Percentiles rank a stretch among this genome's conserved stretches.
Conservation (phyloP, 92 coral and sea anemone species). For the Metridium senile region DNA sequence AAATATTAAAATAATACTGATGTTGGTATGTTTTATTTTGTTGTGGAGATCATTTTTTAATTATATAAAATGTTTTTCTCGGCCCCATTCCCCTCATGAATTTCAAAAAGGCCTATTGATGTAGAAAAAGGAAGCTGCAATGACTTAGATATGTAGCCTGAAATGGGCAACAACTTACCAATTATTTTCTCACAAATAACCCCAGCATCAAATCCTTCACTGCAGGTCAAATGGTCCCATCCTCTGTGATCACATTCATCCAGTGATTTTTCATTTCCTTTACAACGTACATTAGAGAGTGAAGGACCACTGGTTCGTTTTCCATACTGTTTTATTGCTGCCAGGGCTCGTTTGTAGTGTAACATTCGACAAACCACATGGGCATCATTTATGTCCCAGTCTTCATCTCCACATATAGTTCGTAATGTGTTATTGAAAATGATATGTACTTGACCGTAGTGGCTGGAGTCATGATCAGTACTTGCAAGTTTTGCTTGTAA, state of each 20-base stretch:
- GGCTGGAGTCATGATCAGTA: neutral
- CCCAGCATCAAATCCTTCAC: slow-evolving; percentile 4
- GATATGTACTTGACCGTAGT: slow-evolving; percentile 15
- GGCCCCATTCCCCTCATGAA: no score
- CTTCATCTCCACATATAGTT: slow-evolving; percentile 9
- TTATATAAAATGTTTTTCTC: no score
- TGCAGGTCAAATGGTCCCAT: neutral
- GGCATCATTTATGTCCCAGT: slow-evolving; percentile 27
- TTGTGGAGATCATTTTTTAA: no score
- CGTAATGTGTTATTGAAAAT: slow-evolving; percentile 7
- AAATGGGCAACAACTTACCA: neutral
- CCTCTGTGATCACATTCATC: slow-evolving; percentile 9
- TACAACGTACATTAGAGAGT: slow-evolving; percentile 12
- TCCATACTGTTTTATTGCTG: slow-evolving; percentile 8
- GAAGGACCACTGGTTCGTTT: neutral
- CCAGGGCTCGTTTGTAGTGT: neutral
- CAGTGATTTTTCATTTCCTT: neutral
- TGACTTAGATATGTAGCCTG: no score
- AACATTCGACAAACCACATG: slow-evolving; percentile 17
- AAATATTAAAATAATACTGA: no score
- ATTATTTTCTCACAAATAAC: slow-evolving; percentile 2
- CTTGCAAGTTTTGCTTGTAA: slow-evolving; percentile 12
- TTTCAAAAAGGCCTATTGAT: no score
- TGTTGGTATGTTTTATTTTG: no score
- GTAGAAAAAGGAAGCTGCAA: no score